Base-by-base conservation (phyloP, 2,888 invertebrate species). In the Aporophyla nigra region DNA sequence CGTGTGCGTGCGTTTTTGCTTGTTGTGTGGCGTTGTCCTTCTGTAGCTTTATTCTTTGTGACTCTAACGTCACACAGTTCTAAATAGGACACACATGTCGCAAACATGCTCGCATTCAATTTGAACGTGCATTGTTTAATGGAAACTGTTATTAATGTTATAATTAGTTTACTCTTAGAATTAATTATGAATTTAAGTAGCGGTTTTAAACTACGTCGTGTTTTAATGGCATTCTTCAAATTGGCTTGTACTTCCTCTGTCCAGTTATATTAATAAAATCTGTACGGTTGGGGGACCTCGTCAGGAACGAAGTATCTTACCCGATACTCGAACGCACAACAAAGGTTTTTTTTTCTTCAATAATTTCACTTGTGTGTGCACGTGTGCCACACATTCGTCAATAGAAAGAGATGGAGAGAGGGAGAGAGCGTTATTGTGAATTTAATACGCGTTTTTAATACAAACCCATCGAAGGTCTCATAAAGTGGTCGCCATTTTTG, bases 61-160 rank as follows among this genome's bases (percentile, higher is more conserved):
- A 5, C 33, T 58, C 12, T 61, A 68, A 73, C 80, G 73, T 81
- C 75, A 81, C 58, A 53, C 54, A 54, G 12, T 58, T 68, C 76
- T 82, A 87, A 87, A 85, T 86, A 54, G 79, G 66, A 79, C 76
- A 63, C 82, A 81, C 71, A 74, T 85, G 83, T 87, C 76, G 63
- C 79, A 46, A 79, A 82, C 87, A 85, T 40, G 78, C 72, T 76
- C 76, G 79, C 76, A 75, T 82, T 76, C 78, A 87, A 74, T 76
- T 85, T 63, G 65, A 63, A 76, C 74, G 62, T 82, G 74, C 82
- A 77, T 74, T 74, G 82, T 71, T 79, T 76, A 74, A 82, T 87
- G 74, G 70, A 73, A 87, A 85, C 67, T 85, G 67, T 79, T 82
- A 82, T 79, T 71, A 86, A 84, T 71, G 80, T 69, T 78, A 74